Evolutionary conservation across 92 coral and sea anemone genomes (phyloP), one percentile per base, ranked within the genome.

Genomic region (Phenganax stokvisi): DNA sequence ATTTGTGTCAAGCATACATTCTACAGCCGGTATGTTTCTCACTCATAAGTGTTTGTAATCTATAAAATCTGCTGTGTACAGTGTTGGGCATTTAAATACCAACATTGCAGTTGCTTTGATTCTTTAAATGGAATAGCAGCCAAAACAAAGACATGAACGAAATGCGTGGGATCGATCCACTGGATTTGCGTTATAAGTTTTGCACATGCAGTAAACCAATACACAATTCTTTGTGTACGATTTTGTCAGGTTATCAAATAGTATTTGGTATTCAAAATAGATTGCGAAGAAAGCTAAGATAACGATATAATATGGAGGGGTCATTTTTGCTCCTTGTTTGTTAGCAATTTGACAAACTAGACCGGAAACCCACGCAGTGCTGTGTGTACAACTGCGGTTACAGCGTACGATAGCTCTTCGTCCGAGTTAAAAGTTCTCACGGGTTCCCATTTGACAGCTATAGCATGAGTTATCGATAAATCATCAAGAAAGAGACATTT

Each of bases 381-480:
- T 68, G 16, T 68, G 53, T 10, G 13, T 0, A 25, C 73, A 68
- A 68, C 53, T 20, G 25, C 25, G 25, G 73, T 0, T 5, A 37
- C 47, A 37, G 5, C 2, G 3, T 37, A 37, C 47, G 47, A 37
- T 5, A 37, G 47, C 47, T 2, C 47, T 37, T 37, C 3, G 2
- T 37, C 47, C 47, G 5, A 37, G 47, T 37, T 37, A 5, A 37
- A 37, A 37, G 2, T 37, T 37, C 47, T 37, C 47, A 37, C 47
- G 3, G 53, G 53, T 29, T 68, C 6, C 73, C n/a, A 51, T 0
- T 29, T 66, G 9, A 53, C 73, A 68, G 73, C 73, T 68, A 52
- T 29, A 29, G 30, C n/a, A 30, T 30, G 9, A 68, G 47, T 68
- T 68, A 68, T 68, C n/a, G 53, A 68, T 68, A 68, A 68, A 68